A percentile compares a stretch with the other conserved stretches of the same genome.
phyloP scores from a whole-genome alignment of 1,140 invertebrate genomes.

The Teleopsis dalmanni region DNA sequence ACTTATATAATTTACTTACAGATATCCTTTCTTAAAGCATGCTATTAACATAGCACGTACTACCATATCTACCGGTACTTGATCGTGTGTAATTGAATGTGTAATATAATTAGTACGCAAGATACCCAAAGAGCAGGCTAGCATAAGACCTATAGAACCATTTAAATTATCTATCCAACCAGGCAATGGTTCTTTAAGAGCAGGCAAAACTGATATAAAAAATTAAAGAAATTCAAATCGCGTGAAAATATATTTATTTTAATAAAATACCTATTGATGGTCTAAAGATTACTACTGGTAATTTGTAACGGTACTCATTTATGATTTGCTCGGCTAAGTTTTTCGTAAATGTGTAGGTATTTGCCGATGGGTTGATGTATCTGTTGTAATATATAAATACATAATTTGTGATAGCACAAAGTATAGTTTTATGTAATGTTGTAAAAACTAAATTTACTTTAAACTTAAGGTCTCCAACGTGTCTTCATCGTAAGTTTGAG shows the following conservation, averaged over 20 bases:
- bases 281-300: slow-evolving; percentile 78
- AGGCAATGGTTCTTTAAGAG: slow-evolving; percentile 55
- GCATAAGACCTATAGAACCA: slow-evolving; percentile 72
- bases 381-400: no score
- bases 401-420: no score
- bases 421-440: no score
- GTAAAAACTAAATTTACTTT: slow-evolving; percentile 48
- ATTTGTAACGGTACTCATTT: slow-evolving; percentile 55
- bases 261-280: slow-evolving; percentile 79
- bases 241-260: no score
- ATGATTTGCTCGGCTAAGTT: slow-evolving; percentile 71
- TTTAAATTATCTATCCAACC: slow-evolving; percentile 96
- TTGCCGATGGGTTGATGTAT: slow-evolving; percentile 64
- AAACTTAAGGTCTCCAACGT: slow-evolving; percentile 58
- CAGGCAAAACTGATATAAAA: slow-evolving; percentile 49
- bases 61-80: slow-evolving; percentile 78
- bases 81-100: slow-evolving; percentile 59
- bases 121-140: slow-evolving; percentile 59
- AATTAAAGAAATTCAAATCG: no score
- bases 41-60: slow-evolving; percentile 70
- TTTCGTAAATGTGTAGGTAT: slow-evolving; percentile 83
- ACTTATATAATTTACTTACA: no score
- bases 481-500: slow-evolving; percentile 68
- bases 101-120: slow-evolving; percentile 63
- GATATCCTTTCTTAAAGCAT: slow-evolving; percentile 57